A percentile compares a stretch with the other conserved stretches of the same genome.
These are phyloP conservation scores for Caenorhabditis briggsae DNA, from an alignment of 1,140 invertebrate species.

Conservation along the genomic window DNA sequence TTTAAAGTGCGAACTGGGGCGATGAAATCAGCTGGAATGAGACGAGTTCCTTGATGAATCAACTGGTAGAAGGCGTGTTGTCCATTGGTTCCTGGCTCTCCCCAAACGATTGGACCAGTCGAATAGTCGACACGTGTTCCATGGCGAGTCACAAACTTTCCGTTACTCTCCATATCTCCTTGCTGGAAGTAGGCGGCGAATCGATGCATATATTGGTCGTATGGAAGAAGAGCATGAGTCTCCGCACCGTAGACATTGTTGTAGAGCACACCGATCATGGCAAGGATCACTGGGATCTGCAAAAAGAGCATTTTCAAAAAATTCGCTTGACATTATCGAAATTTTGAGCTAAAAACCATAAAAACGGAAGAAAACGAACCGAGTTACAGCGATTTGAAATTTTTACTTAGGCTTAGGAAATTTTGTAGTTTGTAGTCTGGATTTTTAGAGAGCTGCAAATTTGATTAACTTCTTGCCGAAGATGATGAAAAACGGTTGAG, in stretches of 20 bases:
- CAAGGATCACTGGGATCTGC: slow-evolving; percentile 92
- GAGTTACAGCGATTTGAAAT: too few relatives aligned
- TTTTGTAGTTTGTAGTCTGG: too few relatives aligned
- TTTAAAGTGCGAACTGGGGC: slow-evolving; percentile 93
- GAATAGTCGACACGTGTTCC: slow-evolving; percentile 85
- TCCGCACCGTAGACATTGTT: slow-evolving; percentile 93
- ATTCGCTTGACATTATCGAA: too few relatives aligned
- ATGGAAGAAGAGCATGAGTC: slow-evolving; percentile 94
- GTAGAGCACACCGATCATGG: slow-evolving; percentile 95
- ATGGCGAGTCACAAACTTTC: slow-evolving; percentile 85
- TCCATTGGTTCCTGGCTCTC: slow-evolving; percentile 99
- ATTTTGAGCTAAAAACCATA: too few relatives aligned
- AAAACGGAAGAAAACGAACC: too few relatives aligned
- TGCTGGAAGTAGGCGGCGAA: slow-evolving; percentile 99
- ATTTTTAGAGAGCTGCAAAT: too few relatives aligned
- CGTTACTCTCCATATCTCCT: slow-evolving; percentile 99
- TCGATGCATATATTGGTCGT: slow-evolving; percentile 97
- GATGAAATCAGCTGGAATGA: slow-evolving; percentile 97
- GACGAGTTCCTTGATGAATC: slow-evolving; percentile 89
- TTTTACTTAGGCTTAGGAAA: too few relatives aligned
- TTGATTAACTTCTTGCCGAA: too few relatives aligned
- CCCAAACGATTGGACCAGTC: slow-evolving; percentile 93
- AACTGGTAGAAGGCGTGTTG: slow-evolving; percentile 98
- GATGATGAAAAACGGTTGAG: too few relatives aligned
- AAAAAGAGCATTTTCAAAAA: slow-evolving; percentile 75